Percentiles rank a stretch among this genome's conserved stretches.
These are phyloP conservation scores for Melanotaenia boesemani DNA, from an alignment of 2,797 vertebrate species.

Conservation along the genomic window DNA sequence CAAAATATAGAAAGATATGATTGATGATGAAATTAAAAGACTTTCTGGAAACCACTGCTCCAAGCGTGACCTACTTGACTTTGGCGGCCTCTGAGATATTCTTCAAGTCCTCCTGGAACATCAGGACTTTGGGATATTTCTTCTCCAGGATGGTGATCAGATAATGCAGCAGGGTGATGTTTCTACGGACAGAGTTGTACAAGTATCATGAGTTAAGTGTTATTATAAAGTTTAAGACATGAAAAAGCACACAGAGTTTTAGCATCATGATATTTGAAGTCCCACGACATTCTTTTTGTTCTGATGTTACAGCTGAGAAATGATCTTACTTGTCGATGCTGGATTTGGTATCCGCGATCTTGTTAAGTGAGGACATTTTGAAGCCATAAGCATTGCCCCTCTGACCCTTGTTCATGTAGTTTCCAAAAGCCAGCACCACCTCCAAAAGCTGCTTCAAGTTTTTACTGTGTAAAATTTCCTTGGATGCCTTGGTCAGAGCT, in stretches of 20 bases:
- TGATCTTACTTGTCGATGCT: conserved; percentile 97
- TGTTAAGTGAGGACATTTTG: conserved; percentile 98
- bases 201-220: not conserved
- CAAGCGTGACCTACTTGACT: conserved; percentile 91
- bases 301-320: not conserved
- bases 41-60: conserved; percentile 2
- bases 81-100: conserved; percentile 93
- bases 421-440: conserved; percentile 98
- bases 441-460: conserved; percentile 95
- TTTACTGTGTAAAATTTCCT: conserved; percentile 91
- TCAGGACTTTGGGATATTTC: conserved; percentile 95
- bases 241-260: conserved; percentile 21
- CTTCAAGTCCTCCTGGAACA: conserved; percentile 90
- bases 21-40: not conserved
- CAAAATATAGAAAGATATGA: not conserved
- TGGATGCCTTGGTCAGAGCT: conserved; percentile 92
- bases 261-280: not conserved
- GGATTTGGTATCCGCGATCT: conserved; percentile 98
- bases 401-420: conserved; percentile 99
- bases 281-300: conserved; percentile 1
- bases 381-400: conserved; percentile 97
- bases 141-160: conserved; percentile 98
- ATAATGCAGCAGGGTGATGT: conserved; percentile 98
- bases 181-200: conserved; percentile 79
- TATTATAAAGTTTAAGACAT: conserved; percentile 14